phyloP scores from a whole-genome alignment of 2,113 vertebrate genomes.

The Sander vitreus region DNA sequence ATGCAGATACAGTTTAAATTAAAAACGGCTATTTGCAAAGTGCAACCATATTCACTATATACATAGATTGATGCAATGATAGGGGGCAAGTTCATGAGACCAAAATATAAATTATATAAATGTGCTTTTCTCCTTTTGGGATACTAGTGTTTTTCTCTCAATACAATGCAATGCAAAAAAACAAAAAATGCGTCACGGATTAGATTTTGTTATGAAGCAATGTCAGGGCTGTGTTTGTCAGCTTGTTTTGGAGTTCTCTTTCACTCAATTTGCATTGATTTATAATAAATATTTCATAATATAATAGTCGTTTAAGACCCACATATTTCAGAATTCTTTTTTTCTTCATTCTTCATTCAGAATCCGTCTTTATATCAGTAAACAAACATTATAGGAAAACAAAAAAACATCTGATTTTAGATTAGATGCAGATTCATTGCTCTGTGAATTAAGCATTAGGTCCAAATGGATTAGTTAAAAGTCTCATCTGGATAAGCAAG shows the following conservation, averaged over 20 bases:
- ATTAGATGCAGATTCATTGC: neutral
- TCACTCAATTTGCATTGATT: neutral
- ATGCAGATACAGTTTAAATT: neutral
- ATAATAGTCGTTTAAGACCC: neutral
- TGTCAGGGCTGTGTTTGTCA: neutral
- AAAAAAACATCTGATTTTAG: neutral
- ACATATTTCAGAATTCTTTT: neutral
- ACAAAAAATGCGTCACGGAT: neutral
- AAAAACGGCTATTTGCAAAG: neutral
- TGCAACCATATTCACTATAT: neutral
- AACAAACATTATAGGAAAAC: neutral
- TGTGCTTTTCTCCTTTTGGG: no score
- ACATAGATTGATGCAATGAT: neutral
- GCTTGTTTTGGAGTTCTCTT: neutral
- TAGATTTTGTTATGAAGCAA: no score
- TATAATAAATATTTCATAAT: neutral
- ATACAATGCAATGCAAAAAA: neutral
- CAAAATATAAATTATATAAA: neutral
- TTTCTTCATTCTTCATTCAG: no score
- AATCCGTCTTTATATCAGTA: neutral
- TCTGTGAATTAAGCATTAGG: conserved; percentile 10
- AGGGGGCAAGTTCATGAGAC: neutral
- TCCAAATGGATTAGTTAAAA: neutral
- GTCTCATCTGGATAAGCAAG: conserved; percentile 7
- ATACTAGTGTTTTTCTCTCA: no score